Conservation (phyloP, 64 coral and sea anemone species). For the Dendronephthya gigantea region DNA sequence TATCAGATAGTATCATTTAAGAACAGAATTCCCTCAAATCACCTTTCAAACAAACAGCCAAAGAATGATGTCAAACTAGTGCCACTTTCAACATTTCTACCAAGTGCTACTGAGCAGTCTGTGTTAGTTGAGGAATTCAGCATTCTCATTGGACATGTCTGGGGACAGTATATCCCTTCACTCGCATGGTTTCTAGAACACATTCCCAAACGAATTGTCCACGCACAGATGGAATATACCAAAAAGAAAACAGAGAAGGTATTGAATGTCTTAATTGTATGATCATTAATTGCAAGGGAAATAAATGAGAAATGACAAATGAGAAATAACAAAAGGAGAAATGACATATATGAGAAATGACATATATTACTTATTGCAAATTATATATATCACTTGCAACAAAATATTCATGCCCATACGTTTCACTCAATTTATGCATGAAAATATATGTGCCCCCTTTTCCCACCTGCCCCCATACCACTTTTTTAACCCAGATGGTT, state of each 20-base stretch:
- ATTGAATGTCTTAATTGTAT: not conserved
- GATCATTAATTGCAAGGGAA: not conserved
- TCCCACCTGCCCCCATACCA: too few species aligned
- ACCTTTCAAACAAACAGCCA: conserved; percentile 3
- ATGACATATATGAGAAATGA: too few species aligned
- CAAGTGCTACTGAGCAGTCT: conserved; percentile 9
- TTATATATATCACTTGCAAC: too few species aligned
- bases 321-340: too few species aligned
- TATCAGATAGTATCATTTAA: conserved; percentile 10
- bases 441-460: too few species aligned
- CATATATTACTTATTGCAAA: too few species aligned
- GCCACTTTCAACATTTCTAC: not conserved
- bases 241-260: conserved; percentile 21
- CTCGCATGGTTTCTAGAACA: not conserved
- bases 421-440: too few species aligned
- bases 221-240: conserved; percentile 7
- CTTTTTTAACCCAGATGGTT: not conserved
- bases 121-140: not conserved
- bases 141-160: not conserved
- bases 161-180: conserved; percentile 4
- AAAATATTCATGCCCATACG: too few species aligned
- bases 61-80: not conserved
- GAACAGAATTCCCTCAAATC: conserved; percentile 5
- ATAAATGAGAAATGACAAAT: not conserved
- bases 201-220: not conserved